Evolutionary conservation across 2,113 vertebrate species (phyloP).

Genomic region (Brienomyrus brachyistius): DNA sequence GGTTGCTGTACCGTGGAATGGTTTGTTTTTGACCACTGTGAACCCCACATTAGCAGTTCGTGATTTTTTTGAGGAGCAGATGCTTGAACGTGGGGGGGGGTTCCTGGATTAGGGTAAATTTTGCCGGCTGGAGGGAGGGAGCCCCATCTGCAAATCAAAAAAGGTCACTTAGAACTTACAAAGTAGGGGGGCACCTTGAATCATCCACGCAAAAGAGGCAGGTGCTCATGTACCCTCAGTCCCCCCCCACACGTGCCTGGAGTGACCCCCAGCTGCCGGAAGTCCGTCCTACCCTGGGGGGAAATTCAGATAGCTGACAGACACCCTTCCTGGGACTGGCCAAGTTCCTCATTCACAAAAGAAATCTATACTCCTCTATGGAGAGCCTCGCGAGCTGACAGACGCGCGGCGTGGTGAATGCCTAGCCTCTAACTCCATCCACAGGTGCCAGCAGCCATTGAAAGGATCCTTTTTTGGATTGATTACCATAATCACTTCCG

Average conservation of each 20-base stretch:
- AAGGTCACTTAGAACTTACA: background rate
- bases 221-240: background rate
- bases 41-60: background rate
- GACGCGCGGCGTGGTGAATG: background rate
- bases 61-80: background rate
- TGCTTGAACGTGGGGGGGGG: background rate
- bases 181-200: background rate
- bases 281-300: background rate
- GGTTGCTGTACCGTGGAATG: background rate
- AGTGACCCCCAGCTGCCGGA: background rate
- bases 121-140: background rate
- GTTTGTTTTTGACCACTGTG: background rate
- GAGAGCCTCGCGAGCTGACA: background rate
- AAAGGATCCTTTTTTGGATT: background rate
- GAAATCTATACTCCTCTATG: background rate
- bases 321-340: background rate
- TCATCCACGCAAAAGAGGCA: background rate
- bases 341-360: background rate
- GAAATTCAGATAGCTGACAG: background rate
- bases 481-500: background rate
- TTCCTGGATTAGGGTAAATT: background rate
- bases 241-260: background rate
- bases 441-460: background rate
- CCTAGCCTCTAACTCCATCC: background rate
- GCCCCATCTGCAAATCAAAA: background rate